Base-by-base conservation (phyloP, 1,140 invertebrate genomes). In the Papilio glaucus region DNA sequence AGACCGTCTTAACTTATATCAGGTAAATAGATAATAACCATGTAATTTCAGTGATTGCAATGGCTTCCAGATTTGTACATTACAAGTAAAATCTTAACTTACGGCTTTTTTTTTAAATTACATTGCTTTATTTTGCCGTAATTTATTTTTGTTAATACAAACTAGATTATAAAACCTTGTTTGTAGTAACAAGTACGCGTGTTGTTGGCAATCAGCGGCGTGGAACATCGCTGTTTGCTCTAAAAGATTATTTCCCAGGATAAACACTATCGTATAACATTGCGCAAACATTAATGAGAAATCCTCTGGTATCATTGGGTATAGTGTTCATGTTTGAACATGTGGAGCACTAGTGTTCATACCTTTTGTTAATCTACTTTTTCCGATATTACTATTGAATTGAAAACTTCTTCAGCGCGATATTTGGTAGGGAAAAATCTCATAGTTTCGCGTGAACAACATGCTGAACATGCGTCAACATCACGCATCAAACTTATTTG, bases 201-300 rank as follows among this genome's bases (percentile, higher is more conserved):
- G 12, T 26, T 4, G 10, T 53, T 21, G 49, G 49, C 49, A 57
- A 57, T 57, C 60, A 61, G 8, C 13, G 33, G 7, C 4, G 26
- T 61, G 29, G 62, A 65, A 39, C 10, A 65, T 9, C 61, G 33
- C 7, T 65, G 62, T 65, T 65, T 65, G 37, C 62, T 65, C 39
- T 38, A 65, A 65, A 65, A 65, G 62, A 65, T 65, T 65, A 65
- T 38, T 65, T 65, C 62, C 62, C 15, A 38, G 62, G 10, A 33
- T 38, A 65, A 65, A 65, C 62, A 65, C 33, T 62, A 62, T 62
- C 26, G 33, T 62, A 62, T 29, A 33, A 37, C 33, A 33, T 62
- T 62, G 26, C 29, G 33, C n/a, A 37, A 62, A 62, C 49, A 57
- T 57, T 57, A 57, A 57, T 57, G 49, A 57, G 45, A 57, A 12